Evolutionary conservation across 2,888 invertebrate genomes (phyloP).

Genomic region (Idaea straminata): DNA sequence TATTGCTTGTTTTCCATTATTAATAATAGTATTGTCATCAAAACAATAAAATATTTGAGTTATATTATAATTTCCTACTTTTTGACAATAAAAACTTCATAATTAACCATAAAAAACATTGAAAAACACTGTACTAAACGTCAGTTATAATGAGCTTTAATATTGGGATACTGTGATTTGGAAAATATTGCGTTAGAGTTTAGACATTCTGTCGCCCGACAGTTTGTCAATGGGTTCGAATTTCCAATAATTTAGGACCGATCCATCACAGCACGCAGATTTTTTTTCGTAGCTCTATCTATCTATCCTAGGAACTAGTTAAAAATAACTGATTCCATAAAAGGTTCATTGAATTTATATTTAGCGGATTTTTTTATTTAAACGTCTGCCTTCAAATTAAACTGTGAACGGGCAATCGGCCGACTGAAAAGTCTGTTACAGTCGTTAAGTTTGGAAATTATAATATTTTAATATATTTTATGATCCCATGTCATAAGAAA

Average conservation of each 20-base stretch:
- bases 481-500: not conserved
- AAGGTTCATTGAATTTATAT: too few relatives aligned
- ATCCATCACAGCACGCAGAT: too few relatives aligned
- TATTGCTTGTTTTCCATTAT: too few relatives aligned
- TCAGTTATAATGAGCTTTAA: not conserved
- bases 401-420: not conserved
- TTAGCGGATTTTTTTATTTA: too few relatives aligned
- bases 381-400: not conserved
- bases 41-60: not conserved
- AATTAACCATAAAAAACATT: not conserved
- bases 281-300: too few relatives aligned
- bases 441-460: not conserved
- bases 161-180: not conserved
- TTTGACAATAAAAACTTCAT: not conserved
- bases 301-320: too few relatives aligned
- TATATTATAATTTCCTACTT: not conserved
- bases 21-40: not conserved
- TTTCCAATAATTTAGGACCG: too few relatives aligned
- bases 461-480: not conserved
- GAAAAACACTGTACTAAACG: not conserved
- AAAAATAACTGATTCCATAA: too few relatives aligned
- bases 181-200: not conserved
- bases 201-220: not conserved
- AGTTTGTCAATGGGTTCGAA: too few relatives aligned
- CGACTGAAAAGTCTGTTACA: not conserved